A percentile compares a stretch with the other conserved stretches of the same genome.
Conservation (phyloP, 1,140 invertebrate genomes). For the Potamilus streckersoni region DNA sequence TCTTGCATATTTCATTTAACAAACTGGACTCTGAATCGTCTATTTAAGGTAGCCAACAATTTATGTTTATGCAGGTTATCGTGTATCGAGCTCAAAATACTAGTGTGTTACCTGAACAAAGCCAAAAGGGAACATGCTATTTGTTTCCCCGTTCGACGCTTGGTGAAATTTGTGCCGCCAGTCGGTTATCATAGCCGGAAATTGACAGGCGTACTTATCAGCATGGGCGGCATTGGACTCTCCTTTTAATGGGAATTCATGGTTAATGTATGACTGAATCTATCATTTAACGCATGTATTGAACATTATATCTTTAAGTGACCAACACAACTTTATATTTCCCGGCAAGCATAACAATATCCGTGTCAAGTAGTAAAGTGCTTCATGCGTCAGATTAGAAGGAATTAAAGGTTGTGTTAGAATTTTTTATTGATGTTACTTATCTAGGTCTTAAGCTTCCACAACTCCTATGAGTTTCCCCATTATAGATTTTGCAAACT, state of each 20-base stretch:
- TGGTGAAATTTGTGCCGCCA: constrained; percentile 46
- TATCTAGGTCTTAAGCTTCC: too few species aligned
- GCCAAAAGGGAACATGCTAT: constrained; percentile 49
- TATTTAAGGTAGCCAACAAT: neutral
- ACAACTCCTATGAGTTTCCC: too few species aligned
- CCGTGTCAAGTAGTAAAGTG: too few species aligned
- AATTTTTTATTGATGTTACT: too few species aligned
- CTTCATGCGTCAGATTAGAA: too few species aligned
- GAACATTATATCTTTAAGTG: too few species aligned
- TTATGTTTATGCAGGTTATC: neutral
- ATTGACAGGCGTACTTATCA: constrained; percentile 48
- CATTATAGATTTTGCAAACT: too few species aligned
- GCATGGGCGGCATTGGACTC: constrained; percentile 36
- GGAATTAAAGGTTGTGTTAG: too few species aligned
- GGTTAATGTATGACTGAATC: too few species aligned
- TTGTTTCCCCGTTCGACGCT: constrained; percentile 32
- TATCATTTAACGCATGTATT: too few species aligned
- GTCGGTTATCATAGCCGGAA: constrained; percentile 48
- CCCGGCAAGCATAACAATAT: too few species aligned
- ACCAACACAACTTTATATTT: too few species aligned
- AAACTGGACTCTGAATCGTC: neutral
- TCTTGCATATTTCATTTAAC: neutral
- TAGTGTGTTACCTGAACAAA: constrained; percentile 54
- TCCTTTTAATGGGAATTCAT: constrained; percentile 19
- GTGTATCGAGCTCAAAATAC: neutral